Evolutionary conservation across 2,797 vertebrate species (phyloP).

Genomic region (Falco peregrinus): DNA sequence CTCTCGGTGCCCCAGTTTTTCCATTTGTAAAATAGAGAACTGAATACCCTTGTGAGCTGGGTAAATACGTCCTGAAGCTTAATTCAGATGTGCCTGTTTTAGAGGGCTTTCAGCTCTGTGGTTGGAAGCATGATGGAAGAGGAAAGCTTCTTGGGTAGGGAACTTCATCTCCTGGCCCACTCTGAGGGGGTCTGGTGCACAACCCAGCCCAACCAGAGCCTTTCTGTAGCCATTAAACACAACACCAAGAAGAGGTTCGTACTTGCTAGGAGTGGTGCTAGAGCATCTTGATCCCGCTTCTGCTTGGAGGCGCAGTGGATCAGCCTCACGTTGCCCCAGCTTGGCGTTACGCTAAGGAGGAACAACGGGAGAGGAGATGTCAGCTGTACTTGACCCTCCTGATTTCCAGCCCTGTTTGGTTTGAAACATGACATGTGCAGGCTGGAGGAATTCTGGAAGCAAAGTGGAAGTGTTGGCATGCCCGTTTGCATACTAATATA

Average conservation of each 20-base stretch:
- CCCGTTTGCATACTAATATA: constrained; percentile 66
- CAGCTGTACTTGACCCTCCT: constrained; percentile 43
- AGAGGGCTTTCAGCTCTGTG: not conserved
- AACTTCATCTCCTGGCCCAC: not conserved
- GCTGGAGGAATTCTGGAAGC: constrained; percentile 59
- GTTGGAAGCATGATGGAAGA: not conserved
- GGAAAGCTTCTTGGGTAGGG: not conserved
- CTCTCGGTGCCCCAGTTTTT: constrained; percentile 11
- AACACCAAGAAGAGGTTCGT: not conserved
- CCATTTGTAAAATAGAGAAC: constrained; percentile 7
- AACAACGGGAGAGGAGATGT: not conserved
- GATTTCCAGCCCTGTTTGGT: constrained; percentile 27
- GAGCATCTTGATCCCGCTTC: not conserved
- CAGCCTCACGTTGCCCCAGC: not conserved
- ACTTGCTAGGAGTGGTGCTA: not conserved
- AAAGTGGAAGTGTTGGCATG: constrained; percentile 35
- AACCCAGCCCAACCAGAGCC: not conserved
- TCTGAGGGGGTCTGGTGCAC: not conserved
- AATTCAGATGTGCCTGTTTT: not conserved
- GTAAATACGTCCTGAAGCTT: constrained; percentile 17
- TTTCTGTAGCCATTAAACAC: not conserved
- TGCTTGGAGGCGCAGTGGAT: not conserved
- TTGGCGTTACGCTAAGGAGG: not conserved
- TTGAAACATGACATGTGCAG: constrained; percentile 20
- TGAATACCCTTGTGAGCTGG: not conserved